A percentile compares a stretch with the other conserved stretches of the same genome.
These are phyloP conservation scores for Cherax quadricarinatus DNA, from an alignment of 1,140 invertebrate genomes.

Conservation along the genomic window DNA sequence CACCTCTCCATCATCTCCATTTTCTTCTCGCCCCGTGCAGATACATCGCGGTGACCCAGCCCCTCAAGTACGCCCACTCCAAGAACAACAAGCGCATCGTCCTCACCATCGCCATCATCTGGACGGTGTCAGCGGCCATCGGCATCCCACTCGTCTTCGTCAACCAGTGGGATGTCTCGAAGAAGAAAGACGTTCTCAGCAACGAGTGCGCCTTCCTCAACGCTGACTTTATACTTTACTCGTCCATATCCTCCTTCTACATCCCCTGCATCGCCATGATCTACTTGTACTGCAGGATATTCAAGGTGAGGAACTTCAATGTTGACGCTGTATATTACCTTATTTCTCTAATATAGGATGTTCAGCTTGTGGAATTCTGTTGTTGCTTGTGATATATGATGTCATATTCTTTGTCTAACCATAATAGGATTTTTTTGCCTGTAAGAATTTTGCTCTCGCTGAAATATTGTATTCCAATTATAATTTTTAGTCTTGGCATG, in stretches of 20 bases:
- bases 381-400: no score
- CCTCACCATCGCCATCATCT: slow-evolving; percentile 96
- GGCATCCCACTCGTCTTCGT: slow-evolving; percentile 98
- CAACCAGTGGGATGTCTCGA: slow-evolving; percentile 83
- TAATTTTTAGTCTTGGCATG: no score
- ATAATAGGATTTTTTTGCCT: no score
- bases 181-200: slow-evolving; percentile 78
- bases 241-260: slow-evolving; percentile 98
- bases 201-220: slow-evolving; percentile 90
- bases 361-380: no score
- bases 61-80: slow-evolving; percentile 99
- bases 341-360: no score
- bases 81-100: slow-evolving; percentile 97
- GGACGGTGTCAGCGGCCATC: slow-evolving; percentile 96
- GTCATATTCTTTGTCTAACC: no score
- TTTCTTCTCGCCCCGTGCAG: slow-evolving; percentile 79
- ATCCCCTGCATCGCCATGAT: slow-evolving; percentile 99
- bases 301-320: slow-evolving; percentile 84
- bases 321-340: no score
- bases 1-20: slow-evolving; percentile 65
- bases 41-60: slow-evolving; percentile 98
- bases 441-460: no score
- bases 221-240: slow-evolving; percentile 98
- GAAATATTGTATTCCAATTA: no score
- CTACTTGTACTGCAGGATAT: slow-evolving; percentile 98